Evolutionary conservation across 2,888 invertebrate genomes (phyloP).

Genomic region (Adelphocoris suturalis): DNA sequence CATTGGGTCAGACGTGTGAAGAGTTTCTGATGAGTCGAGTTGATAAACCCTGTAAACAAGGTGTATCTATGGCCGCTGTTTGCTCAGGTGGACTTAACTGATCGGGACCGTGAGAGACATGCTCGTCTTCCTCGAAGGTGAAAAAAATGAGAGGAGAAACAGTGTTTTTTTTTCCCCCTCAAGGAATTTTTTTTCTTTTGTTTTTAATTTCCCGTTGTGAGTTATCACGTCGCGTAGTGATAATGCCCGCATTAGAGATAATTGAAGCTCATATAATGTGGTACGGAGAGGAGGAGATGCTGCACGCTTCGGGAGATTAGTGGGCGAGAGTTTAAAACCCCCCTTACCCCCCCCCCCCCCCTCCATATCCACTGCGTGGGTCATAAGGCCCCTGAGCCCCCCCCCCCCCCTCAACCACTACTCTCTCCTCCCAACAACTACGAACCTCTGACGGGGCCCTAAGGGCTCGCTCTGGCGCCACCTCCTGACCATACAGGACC

Average conservation of each 20-base stretch:
- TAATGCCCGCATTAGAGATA: slow-evolving; percentile 57
- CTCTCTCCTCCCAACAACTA: too few relatives aligned
- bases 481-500: slow-evolving; percentile 41
- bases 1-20: slow-evolving; percentile 7
- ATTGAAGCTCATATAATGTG: slow-evolving; percentile 59
- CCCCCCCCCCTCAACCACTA: too few relatives aligned
- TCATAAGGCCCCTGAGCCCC: too few relatives aligned
- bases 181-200: background rate
- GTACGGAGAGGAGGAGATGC: slow-evolving; percentile 17
- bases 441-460: slow-evolving; percentile 12
- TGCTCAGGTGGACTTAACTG: slow-evolving; percentile 45
- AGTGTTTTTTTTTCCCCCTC: background rate
- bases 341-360: background rate
- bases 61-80: slow-evolving; percentile 38
- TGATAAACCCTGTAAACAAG: slow-evolving; percentile 25
- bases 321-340: slow-evolving; percentile 8
- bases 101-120: slow-evolving; percentile 47
- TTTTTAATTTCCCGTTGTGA: background rate
- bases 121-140: background rate
- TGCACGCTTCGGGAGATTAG: slow-evolving; percentile 53
- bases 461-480: slow-evolving; percentile 60
- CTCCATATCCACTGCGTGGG: too few relatives aligned
- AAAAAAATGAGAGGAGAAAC: background rate
- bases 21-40: background rate
- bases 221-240: slow-evolving; percentile 53